Percentiles rank a stretch among this genome's conserved stretches.
Conservation (phyloP, 2,797 vertebrate species). For the Pelochelys cantorii region DNA sequence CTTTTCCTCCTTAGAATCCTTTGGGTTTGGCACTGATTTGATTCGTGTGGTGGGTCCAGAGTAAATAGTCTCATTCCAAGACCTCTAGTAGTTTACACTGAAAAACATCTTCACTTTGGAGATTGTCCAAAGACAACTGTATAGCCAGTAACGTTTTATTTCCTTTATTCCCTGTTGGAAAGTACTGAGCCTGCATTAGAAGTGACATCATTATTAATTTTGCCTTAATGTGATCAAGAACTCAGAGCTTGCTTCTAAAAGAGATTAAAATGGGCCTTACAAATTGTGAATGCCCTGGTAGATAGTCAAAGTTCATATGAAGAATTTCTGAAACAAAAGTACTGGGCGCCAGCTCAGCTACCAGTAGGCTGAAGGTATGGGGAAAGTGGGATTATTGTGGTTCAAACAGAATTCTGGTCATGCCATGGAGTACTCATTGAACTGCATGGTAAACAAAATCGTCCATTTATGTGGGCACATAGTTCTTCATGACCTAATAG, state of each 20-base stretch:
- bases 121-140: slow-evolving; percentile 78
- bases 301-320: slow-evolving; percentile 13
- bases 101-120: slow-evolving; percentile 80
- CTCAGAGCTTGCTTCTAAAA: slow-evolving; percentile 32
- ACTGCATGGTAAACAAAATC: not conserved
- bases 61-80: slow-evolving; percentile 68
- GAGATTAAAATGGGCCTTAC: slow-evolving; percentile 26
- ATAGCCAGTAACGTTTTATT: slow-evolving; percentile 76
- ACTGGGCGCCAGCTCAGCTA: not conserved
- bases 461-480: not conserved
- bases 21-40: slow-evolving; percentile 66
- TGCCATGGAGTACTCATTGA: not conserved
- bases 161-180: slow-evolving; percentile 75
- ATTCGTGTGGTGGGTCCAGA: slow-evolving; percentile 69
- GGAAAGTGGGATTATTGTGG: slow-evolving; percentile 13
- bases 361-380: not conserved
- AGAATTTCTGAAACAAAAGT: not conserved
- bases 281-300: slow-evolving; percentile 32
- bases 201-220: slow-evolving; percentile 64
- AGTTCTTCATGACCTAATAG: not conserved
- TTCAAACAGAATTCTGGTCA: slow-evolving; percentile 5
- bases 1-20: slow-evolving; percentile 51
- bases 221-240: slow-evolving; percentile 53
- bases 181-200: slow-evolving; percentile 56
- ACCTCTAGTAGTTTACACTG: slow-evolving; percentile 72